Evolutionary conservation across 2,113 vertebrate species (phyloP).

Genomic region (Marcusenius ussheri): DNA sequence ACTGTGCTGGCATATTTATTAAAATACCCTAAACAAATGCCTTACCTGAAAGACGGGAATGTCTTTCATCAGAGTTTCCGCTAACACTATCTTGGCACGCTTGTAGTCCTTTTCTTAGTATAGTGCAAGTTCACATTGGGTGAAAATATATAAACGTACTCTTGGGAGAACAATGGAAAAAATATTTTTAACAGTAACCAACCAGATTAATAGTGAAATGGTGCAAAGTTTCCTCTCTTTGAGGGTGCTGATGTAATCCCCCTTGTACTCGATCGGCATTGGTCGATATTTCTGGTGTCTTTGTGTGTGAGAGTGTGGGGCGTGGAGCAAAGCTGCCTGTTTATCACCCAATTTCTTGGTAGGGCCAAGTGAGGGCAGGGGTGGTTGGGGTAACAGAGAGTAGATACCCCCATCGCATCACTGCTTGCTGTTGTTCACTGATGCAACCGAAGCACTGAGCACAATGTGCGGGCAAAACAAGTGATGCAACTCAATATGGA

Average conservation of each 20-base stretch:
- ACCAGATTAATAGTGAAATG: not conserved
- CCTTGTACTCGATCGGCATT: not conserved
- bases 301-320: not conserved
- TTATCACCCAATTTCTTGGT: not conserved
- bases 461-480: slow-evolving; percentile 2
- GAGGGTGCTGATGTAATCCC: not conserved
- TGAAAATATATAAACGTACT: not conserved
- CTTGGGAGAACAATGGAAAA: not conserved
- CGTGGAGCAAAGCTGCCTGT: not conserved
- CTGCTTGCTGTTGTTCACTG: not conserved
- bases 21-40: not conserved
- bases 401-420: not conserved
- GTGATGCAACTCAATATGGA: slow-evolving; percentile 6
- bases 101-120: not conserved
- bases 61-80: not conserved
- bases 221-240: not conserved
- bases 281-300: not conserved
- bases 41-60: not conserved
- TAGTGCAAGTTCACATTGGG: slow-evolving; percentile 10
- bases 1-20: not conserved
- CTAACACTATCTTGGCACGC: not conserved
- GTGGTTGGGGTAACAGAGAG: not conserved
- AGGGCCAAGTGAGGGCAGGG: not conserved
- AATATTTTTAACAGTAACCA: not conserved
- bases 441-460: not conserved